Evolutionary conservation across 2,888 invertebrate genomes (phyloP), one percentile per base, ranked within the genome.

Genomic region (Pardosa pseudoannulata): DNA sequence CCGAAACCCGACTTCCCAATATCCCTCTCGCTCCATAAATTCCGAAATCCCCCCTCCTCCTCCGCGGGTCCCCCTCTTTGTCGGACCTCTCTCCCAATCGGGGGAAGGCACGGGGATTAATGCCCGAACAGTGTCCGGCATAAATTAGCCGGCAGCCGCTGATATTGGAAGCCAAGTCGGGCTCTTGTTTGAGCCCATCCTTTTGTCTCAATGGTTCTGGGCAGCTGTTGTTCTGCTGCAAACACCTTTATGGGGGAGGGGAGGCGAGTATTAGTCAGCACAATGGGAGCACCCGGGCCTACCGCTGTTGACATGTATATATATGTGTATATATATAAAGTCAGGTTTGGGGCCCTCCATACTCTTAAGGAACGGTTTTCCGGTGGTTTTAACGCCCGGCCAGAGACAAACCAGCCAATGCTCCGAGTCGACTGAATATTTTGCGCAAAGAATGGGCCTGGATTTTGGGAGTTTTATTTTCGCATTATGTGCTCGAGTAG

Each of bases 101-200:
- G 56, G 56, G 13, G n/a, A n/a, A n/a, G n/a, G 23, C 23, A 2
- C 23, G 3, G 23, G 56, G 56, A 56, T 56, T 56, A 23, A 56
- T 56, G 56, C 56, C 23, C 23, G 56, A 56, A 56, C 23, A 23
- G 56, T 83, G 82, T 76, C 82, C 82, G 50, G 82, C 76, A 83
- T 83, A 83, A 83, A 83, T 83, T 83, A 83, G 70, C 71, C 65
- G 65, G 32, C 82, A 83, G 76, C 76, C 71, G 75, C 74, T 31
- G 56, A 56, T 56, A 56, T 56, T 23, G 23, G n/a, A 5, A 56
- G 56, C 56, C 56, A 56, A 23, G n/a, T 56, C n/a, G n/a, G 56
- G 56, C 56, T 56, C 23, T 56, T 56, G 56, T 56, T 56, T 11
- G 23, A 23, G 1, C 3, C 19, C 9, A 7, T 23, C 56, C 56